phyloP scores from a whole-genome alignment of 1,140 invertebrate genomes.

The Subanguina moxae region DNA sequence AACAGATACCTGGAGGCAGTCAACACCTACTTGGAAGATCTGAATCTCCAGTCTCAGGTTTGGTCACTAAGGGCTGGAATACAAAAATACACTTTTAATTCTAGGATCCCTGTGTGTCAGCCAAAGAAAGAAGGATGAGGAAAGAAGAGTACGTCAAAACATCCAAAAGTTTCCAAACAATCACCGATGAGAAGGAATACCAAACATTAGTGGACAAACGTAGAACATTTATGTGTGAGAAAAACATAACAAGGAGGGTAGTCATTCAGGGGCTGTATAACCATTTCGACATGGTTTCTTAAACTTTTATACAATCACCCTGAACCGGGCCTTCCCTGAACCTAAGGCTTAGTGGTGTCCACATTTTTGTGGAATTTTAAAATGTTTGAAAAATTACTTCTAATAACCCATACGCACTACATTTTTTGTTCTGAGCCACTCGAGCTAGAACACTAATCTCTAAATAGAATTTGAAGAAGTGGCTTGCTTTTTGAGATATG shows the following conservation, averaged over 20 bases:
- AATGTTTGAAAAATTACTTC: too few species aligned
- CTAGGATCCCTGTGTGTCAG: constrained; percentile 10
- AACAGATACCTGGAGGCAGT: constrained; percentile 40
- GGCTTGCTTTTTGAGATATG: too few species aligned
- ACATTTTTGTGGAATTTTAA: too few species aligned
- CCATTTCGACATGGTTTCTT: too few species aligned
- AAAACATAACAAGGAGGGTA: not conserved
- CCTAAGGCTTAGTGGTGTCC: too few species aligned
- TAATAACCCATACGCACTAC: too few species aligned
- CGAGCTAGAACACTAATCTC: too few species aligned
- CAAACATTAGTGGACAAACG: constrained; percentile 53
- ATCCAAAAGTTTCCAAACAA: constrained; percentile 34
- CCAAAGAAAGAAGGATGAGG: constrained; percentile 7
- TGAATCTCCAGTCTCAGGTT: constrained; percentile 63
- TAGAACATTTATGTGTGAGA: constrained; percentile 16
- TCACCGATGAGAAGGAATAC: constrained; percentile 33
- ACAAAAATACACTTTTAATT: constrained; percentile 2
- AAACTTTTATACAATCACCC: too few species aligned
- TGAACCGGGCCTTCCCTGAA: too few species aligned
- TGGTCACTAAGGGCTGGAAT: not conserved
- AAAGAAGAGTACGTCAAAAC: constrained; percentile 32
- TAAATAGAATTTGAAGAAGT: too few species aligned
- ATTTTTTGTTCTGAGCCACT: too few species aligned
- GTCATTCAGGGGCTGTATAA: too few species aligned
- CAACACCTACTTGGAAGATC: constrained; percentile 39